These are phyloP conservation scores for Tor tambroides DNA, from an alignment of 2,113 vertebrate genomes.

Conservation along the genomic window DNA sequence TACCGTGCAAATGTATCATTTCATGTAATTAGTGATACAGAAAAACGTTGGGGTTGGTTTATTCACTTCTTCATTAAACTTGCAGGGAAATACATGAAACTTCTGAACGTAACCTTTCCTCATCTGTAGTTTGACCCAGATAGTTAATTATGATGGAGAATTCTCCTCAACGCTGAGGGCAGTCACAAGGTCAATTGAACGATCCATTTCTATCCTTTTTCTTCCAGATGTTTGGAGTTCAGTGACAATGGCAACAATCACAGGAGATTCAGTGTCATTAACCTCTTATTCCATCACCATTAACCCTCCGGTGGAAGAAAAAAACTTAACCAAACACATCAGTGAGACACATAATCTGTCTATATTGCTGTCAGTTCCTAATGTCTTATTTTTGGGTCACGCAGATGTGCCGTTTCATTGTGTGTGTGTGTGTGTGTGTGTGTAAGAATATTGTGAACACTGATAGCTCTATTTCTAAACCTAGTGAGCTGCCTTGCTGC, in stretches of 20 bases:
- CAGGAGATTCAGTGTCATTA: conserved; percentile 45
- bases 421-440: neutral
- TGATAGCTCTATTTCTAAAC: conserved; percentile 7
- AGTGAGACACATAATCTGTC: conserved; percentile 37
- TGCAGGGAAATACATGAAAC: conserved; percentile 18
- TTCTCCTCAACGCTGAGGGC: conserved; percentile 48
- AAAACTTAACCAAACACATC: conserved; percentile 33
- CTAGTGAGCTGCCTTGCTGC: neutral
- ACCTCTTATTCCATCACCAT: conserved; percentile 43
- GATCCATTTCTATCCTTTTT: conserved; percentile 37
- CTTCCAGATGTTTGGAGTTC: conserved; percentile 52
- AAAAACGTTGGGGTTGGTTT: neutral
- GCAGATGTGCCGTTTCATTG: conserved; percentile 32
- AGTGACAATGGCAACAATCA: conserved; percentile 39
- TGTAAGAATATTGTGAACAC: conserved; percentile 16
- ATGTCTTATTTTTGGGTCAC: conserved; percentile 37
- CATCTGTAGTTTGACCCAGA: conserved; percentile 57
- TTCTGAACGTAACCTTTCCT: conserved; percentile 48
- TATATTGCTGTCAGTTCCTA: conserved; percentile 29
- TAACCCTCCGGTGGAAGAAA: conserved; percentile 33
- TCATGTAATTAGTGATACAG: neutral
- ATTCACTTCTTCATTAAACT: conserved; percentile 9
- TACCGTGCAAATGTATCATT: neutral
- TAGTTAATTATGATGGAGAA: conserved; percentile 54
- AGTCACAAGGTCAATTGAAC: conserved; percentile 44